Evolutionary conservation across 2,888 invertebrate species (phyloP), one percentile per base, ranked within the genome.

Genomic region (Latrodectus hesperus): DNA sequence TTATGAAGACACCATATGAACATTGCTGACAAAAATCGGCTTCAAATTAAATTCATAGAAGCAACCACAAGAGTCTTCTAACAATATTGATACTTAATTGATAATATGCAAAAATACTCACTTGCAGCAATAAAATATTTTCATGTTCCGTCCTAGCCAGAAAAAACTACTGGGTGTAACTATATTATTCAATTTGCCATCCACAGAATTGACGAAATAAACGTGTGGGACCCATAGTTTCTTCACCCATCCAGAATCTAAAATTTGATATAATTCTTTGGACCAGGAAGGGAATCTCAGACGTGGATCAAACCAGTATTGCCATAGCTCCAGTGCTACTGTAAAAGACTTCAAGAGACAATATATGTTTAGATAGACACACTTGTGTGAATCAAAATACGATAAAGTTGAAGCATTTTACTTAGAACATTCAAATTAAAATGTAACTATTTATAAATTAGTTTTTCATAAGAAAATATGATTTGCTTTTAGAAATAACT

Each of bases 181-280:
- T 12, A 90, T 88, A 26, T 83, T 80, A 17, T 88, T 84, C 4
- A 89, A 67, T 12, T 81, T 86, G 4, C 90, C 89, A 14, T 88
- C 85, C 1, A 89, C 82, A 1, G 89, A 88, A 49, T 90, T 90
- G n/a, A 84, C 68, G 60, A 90, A 90, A 26, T 88, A 90, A 11
- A 89, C 77, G 60, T 89, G 84, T 0, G 90, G 90, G 14, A 68
- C 83, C 90, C 90, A 90, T 14, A 90, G 12, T 51, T 83, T 78
- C 1, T 77, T 65, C 9, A 51, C 67, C 89, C 89, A 90, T 3
- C 26, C 65, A 8, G 70, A 74, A 55, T 90, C 90, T 38, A 90
- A 67, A 3, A 89, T 67, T n/a, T 84, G 65, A 17, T 72, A n/a
- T 12, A 60, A 9, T 1, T 55, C 49, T 9, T 64, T 53, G 6